Base-by-base conservation (phyloP, 2,797 vertebrate species). In the Gymnodraco acuticeps region DNA sequence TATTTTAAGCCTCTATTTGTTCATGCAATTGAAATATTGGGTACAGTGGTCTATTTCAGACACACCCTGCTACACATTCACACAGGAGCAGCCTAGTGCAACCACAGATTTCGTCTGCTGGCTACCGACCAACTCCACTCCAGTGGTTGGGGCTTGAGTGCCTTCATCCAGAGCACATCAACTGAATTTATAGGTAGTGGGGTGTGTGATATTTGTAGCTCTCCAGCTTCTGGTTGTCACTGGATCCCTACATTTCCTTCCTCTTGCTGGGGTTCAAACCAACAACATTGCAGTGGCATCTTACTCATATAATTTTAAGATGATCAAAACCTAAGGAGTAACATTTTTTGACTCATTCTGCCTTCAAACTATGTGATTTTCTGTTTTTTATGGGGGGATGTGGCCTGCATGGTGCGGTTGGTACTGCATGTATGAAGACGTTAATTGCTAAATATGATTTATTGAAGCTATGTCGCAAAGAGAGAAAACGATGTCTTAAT, bases 61-160 rank as follows among this genome's bases (percentile, higher is more conserved):
- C 88, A 91, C 87, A 70, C 88, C 89, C 92, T 85, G 69, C 82
- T 87, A 78, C 87, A 91, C 86, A 87, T 91, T 90, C 88, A 89
- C 87, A 89, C 89, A 88, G 87, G 87, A 90, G 86, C 87, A 87
- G 84, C 82, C 73, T 45, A 48, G 78, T 80, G 86, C 83, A 82
- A 87, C 85, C 91, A 79, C 89, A 92, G 86, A 89, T 91, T 88
- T 92, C 87, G 88, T 89, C 82, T 85, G 79, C 55, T 92, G 91
- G 90, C 89, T 73, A 63, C 81, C 1, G 53, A 89, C 86, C 88
- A 92, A 75, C 80, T 88, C 71, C 66, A 75, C 86, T 88, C 81
- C 80, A 88, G 84, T 73, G 87, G 87, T 84, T 87, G 80, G 78
- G 73, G 77, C 83, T 84, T 82, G 78, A 87, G 86, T 85, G 87